Evolutionary conservation across 2,797 vertebrate species (phyloP), one percentile per base, ranked within the genome.

Genomic region (Myiotriccus ornatus): DNA sequence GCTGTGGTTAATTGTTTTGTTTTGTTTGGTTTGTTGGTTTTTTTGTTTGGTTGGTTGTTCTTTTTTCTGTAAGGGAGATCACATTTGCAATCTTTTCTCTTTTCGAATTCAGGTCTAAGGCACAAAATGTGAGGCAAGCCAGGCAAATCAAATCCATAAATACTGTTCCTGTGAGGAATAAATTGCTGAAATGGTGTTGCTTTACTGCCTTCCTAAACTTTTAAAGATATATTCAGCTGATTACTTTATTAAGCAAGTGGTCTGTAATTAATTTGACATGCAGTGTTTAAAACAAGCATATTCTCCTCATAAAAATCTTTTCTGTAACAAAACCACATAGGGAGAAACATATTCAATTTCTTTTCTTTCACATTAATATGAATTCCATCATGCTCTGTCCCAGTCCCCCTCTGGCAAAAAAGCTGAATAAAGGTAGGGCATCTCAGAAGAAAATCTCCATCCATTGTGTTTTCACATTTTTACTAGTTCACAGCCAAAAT

Each of bases 381-480:
- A n/a, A n/a, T 82, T 15, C 27, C 17, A 68, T 35, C 47, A 37
- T 14, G 8, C 4, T 67, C 14, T 74, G 13, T 30, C 15, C 34
- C n/a, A 47, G 6, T 0, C 4, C 4, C 4, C 23, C 16, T 28
- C 7, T 1, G 5, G 5, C 5, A 49, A 88, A 80, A 81, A 64
- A 14, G 5, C 1, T 30, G 28, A 78, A 30, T n/a, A 65, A 74
- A 34, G 6, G 10, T 27, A 57, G 20, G 8, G 20, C 9, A 55
- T 46, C 16, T 81, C 14, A 75, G 24, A 5, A 70, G 7, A 37
- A 91, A 81, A 43, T 57, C 5, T 74, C 11, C 10, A 12, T 55
- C 23, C 5, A 28, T 20, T 74, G 15, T 35, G 4, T 43, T 84
- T 63, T 20, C 23, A 32, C 32, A 2, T 39, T 79, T 90, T 90